Base-by-base conservation (phyloP, 2,113 vertebrate species). In the Channa maculata region DNA sequence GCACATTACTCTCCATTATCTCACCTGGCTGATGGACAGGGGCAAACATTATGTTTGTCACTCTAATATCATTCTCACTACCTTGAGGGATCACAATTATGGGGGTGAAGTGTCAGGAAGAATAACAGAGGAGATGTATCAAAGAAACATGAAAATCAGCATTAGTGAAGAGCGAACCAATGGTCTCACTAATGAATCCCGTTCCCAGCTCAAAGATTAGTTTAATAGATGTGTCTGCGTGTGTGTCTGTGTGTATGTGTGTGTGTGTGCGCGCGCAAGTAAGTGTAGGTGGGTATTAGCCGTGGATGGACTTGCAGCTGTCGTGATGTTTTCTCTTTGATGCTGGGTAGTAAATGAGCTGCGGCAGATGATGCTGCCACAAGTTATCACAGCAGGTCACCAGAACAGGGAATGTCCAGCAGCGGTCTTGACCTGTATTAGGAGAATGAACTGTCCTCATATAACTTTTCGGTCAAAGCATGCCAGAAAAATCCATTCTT, bases 1-100 rank as follows among this genome's bases (percentile, higher is more conserved):
- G 49, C 75, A 37, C 89, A 91, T 91, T 90, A 89, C 67, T 93
- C 86, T 92, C 77, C 77, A 89, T 92, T 90, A 90, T 69, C 80
- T 83, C 79, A 75, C 73, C 72, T 72, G 65, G 67, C 73, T 90
- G 91, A 93, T 81, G 50, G 86, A 87, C 86, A 74, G 62, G 38
- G 11, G 67, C 64, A 80, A 83, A 85, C 69, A 86, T 85, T 12
- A 65, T 66, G 77, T 89, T 86, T 91, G 88, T 88, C 89, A 90
- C 70, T 68, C 64, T 90, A 90, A 91, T 88, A 90, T 86, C 45
- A 70, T 80, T 80, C 67, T 51, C 34, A 12, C 74, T 69, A 74
- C 88, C 69, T 79, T 51, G 83, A 72, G 84, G 87, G 74, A 81
- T 84, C 75, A 76, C 85, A 76, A 83, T 91, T 88, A 87, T 13